A percentile compares a stretch with the other conserved stretches of the same genome.
Evolutionary conservation across 2,888 invertebrate species (phyloP).

Genomic region (Amphipoea oculea): DNA sequence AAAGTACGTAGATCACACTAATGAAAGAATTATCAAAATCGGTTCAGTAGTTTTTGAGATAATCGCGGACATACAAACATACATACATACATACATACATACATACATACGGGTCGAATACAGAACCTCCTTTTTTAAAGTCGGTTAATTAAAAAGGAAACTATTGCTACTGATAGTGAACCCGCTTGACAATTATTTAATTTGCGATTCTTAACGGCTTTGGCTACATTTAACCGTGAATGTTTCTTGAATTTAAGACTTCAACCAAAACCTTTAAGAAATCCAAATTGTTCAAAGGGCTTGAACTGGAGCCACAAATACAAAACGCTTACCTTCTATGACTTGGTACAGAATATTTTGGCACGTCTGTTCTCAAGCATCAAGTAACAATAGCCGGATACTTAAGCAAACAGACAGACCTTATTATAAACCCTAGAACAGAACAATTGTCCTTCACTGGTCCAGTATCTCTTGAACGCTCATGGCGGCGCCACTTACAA

Average conservation of each 20-base stretch:
- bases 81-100: too few species aligned
- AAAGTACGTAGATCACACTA: too few species aligned
- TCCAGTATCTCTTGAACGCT: neutral
- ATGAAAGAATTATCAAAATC: too few species aligned
- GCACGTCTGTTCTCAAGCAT: neutral
- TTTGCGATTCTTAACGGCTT: neutral
- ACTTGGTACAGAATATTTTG: constrained; percentile 4
- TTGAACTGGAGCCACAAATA: neutral
- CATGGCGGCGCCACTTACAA: neutral
- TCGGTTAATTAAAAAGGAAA: too few species aligned
- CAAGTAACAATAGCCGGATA: constrained; percentile 29
- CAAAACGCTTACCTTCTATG: neutral
- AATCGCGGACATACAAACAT: too few species aligned
- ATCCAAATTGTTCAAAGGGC: neutral
- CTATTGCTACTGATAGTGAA: neutral
- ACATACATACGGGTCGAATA: too few species aligned
- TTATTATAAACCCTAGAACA: neutral
- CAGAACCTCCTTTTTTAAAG: too few species aligned
- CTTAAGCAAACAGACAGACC: constrained; percentile 3
- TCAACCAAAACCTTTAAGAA: neutral
- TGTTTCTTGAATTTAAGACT: neutral
- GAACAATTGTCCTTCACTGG: constrained; percentile 3
- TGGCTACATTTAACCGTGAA: neutral
- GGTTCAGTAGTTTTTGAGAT: too few species aligned
- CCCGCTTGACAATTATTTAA: neutral